Conservation (phyloP, 2,113 vertebrate species). For the Syrrhaptes paradoxus region DNA sequence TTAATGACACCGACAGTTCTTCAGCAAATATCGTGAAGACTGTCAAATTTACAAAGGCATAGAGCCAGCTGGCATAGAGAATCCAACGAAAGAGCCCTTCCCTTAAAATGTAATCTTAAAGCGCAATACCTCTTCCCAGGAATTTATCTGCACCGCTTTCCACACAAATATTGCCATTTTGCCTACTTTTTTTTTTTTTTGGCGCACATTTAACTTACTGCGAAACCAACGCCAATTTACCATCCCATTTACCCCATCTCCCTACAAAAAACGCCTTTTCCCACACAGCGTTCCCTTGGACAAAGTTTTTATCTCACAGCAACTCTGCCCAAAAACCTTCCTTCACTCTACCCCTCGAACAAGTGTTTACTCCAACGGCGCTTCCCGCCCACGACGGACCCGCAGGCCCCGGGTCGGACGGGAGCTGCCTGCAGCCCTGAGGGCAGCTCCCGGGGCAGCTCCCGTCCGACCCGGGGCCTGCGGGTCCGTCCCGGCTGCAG, state of each 20-base stretch:
- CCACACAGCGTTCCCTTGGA: background rate
- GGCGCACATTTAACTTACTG: too few relatives aligned
- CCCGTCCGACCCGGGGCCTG: background rate
- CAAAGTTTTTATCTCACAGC: background rate
- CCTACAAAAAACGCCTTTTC: rapidly evolving
- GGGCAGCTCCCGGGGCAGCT: too few relatives aligned
- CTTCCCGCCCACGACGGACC: background rate
- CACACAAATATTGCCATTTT: background rate
- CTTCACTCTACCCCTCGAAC: background rate
- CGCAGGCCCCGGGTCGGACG: background rate
- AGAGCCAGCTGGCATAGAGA: background rate
- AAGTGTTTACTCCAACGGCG: background rate
- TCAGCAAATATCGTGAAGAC: background rate
- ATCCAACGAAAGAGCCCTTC: background rate
- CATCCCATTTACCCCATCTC: background rate
- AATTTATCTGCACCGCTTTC: background rate
- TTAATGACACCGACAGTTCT: background rate
- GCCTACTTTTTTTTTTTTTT: too few relatives aligned
- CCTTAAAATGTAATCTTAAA: background rate
- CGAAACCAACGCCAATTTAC: background rate
- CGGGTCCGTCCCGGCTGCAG: slow-evolving; percentile 17
- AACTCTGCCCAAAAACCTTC: background rate
- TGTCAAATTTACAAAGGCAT: background rate
- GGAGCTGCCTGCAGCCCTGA: background rate
- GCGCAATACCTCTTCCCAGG: background rate